Evolutionary conservation across 2,113 vertebrate genomes (phyloP).

Genomic region (Spilogale gracilis): DNA sequence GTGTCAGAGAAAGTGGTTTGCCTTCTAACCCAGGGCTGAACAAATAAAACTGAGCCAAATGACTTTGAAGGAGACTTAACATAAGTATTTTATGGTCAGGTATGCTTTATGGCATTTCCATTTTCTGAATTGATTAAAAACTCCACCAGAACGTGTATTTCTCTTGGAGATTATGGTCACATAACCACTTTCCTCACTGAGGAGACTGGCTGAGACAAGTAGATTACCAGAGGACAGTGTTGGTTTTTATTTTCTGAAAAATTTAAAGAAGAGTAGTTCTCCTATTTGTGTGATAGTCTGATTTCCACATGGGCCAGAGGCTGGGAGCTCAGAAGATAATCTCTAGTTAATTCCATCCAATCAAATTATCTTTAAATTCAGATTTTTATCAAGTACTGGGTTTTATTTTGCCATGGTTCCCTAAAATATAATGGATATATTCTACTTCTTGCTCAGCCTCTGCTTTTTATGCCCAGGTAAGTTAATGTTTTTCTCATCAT

Average conservation of each 20-base stretch:
- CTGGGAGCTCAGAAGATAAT: slow-evolving; percentile 6
- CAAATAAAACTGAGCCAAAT: slow-evolving; percentile 10
- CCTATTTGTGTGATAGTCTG: not conserved
- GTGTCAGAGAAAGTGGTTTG: not conserved
- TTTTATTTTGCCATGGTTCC: not conserved
- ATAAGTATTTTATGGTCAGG: slow-evolving; percentile 3
- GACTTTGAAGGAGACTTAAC: slow-evolving; percentile 49
- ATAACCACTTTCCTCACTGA: not conserved
- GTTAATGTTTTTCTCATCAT: not conserved
- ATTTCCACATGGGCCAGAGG: not conserved
- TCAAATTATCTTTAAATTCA: not conserved
- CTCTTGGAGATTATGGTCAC: slow-evolving; percentile 36
- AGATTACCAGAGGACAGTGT: not conserved
- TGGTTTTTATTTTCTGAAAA: slow-evolving; percentile 28
- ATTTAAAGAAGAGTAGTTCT: not conserved
- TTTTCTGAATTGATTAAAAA: slow-evolving; percentile 34
- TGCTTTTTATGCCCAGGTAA: not conserved
- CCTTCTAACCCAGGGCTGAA: slow-evolving; percentile 51
- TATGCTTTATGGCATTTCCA: not conserved
- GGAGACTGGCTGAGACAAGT: not conserved
- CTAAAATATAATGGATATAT: not conserved
- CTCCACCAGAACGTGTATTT: not conserved
- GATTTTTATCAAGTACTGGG: not conserved
- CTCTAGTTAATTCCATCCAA: not conserved
- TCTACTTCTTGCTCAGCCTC: not conserved